Evolutionary conservation across 2,888 invertebrate species (phyloP), one percentile per base, ranked within the genome.

Genomic region (Cordilura impudica): DNA sequence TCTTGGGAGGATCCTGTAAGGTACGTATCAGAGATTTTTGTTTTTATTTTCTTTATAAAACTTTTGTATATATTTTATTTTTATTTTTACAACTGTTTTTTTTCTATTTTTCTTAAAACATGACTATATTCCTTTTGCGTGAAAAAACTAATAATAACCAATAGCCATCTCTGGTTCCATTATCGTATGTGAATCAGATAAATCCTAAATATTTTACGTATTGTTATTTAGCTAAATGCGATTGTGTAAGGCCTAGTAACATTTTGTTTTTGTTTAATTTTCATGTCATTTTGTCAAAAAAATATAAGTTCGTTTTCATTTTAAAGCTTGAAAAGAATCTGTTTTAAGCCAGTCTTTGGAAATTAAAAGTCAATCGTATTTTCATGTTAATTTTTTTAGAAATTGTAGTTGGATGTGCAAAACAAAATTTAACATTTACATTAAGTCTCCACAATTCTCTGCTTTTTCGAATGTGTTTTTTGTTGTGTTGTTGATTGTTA

Each of bases 1-100:
- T 98, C 90, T 92, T 98, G 2, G 97, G 96, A n/a, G 97, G 97
- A 70, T 92, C 94, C 12, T 95, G 95, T 90, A 95, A 94, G 93
- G 97, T 96, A 89, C 78, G 81, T 67, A 31, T 31, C n/a, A 31
- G 10, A 31, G 10, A 31, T 31, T 31, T 2, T 35, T 39, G n/a
- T n/a, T n/a, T 26, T 21, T 7, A 23, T 26, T 8, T 21, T 12
- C 2, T 19, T 19, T 4, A n/a, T 10, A 43, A 18, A 4, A 19
- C 29, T 29, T 2, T 14, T 72, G 47, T 67, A 71, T 61, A 77
- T 61, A 72, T 19, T 35, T 4, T 14, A n/a, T 26, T 51, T 12
- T 7, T 47, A 21, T 49, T 49, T 31, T 39, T 31, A 49, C 23
- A 18, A 8, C 18, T 14, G 31, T 43, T 23, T 47, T 54, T 35